Evolutionary conservation across 2,797 vertebrate genomes (phyloP), one percentile per base, ranked within the genome.

Genomic region (Periophthalmus magnuspinnatus): DNA sequence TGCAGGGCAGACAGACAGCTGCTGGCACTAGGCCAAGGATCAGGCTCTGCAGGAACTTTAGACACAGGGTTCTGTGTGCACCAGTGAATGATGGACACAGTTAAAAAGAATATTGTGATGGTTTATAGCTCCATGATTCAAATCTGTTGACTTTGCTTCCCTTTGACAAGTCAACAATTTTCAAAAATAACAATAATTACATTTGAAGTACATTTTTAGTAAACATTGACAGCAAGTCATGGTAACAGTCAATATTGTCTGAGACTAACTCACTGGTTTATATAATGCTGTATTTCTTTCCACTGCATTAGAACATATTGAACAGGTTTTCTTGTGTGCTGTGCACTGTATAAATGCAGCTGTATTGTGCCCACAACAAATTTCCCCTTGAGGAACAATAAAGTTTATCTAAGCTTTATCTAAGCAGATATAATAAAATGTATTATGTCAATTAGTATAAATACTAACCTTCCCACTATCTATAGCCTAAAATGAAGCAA

Each of bases 1-100:
- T 82, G 69, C 28, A 47, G 84, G 71, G 69, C 69, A 87, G 71
- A 83, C 68, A 22, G 4, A 82, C 69, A 78, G 67, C 54, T 55
- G 63, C 73, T 86, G 86, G 78, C 77, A 19, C 7, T 0, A 24
- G 63, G 80, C 78, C 86, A 84, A 71, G 77, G 76, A 71, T 70
- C 81, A 74, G 41, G 67, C 48, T 67, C 58, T 68, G 61, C 70
- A 77, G 66, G 63, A 59, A 36, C 68, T 52, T 69, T n/a, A 52
- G 3, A 52, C 47, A 32, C 24, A 19, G 70, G 68, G 65, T 54
- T 57, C 67, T 79, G 81, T 81, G 74, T 79, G 66, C 79, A 75
- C 77, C 81, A 74, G 60, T 75, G 71, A 67, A 50, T 78, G 80
- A 75, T 75, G 65, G 3, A 45, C 65, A 70, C 59, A 67, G 80